Base-by-base conservation (phyloP, 2,888 invertebrate genomes). In the Adineta ricciae region DNA sequence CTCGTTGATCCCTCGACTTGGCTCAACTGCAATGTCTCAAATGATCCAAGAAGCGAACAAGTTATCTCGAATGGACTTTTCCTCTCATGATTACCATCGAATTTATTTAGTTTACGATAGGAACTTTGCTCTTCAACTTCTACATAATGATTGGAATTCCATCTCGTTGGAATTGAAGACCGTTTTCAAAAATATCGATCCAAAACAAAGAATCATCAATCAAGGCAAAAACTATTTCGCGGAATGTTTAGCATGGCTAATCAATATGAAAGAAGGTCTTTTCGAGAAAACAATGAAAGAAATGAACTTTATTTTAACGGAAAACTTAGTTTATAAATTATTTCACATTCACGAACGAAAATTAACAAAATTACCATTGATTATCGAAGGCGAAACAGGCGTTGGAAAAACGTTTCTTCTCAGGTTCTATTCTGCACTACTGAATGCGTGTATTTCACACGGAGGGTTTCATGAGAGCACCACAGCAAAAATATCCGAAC, bases 381-480 rank as follows among this genome's bases (percentile, higher is more conserved):
- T 78, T 41, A 78, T 78, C 41, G 78, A 78, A 78, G 78, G 78
- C n/a, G 78, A 78, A 11, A 78, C 78, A 1, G 78, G 78, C 24
- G 78, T 78, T 9, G 78, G 78, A 3, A 78, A 78, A 78, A 78
- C 78, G 4, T 78, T 41, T 41, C n/a, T 78, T 3, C n/a, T 78
- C 2, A 36, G 41, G 41, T 78, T 78, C 3, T 78, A 78, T 78
- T 36, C 78, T 38, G 24, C 38, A 41, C n/a, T 78, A 78, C 38
- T 78, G 24, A 78, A 78, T 78, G 38, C 78, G 11, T 41, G 41
- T 24, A 32, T 2, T 32, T 32, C 64, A 2, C 1, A 32, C 3
- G 16, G 14, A 16, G 0, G 14, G 16, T 3, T 64, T 8, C 27
- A 64, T 27, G 8, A 11, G 14, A 7, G 19, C 16, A 16, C 19